phyloP scores from a whole-genome alignment of 2,797 vertebrate genomes.

The Lagodon rhomboides region DNA sequence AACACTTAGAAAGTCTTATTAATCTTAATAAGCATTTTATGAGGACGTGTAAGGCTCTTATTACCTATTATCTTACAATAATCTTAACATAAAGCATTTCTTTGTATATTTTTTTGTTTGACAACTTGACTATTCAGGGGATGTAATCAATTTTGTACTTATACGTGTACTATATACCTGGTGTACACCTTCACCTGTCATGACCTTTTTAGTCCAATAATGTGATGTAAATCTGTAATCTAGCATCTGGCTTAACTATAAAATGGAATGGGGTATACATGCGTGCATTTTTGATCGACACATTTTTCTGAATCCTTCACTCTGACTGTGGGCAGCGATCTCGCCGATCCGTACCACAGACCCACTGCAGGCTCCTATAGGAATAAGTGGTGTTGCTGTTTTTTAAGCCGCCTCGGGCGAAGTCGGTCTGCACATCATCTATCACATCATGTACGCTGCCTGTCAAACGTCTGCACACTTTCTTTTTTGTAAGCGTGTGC shows the following conservation, averaged over 20 bases:
- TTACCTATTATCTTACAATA: too few relatives aligned
- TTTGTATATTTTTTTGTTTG: too few relatives aligned
- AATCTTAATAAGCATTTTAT: too few relatives aligned
- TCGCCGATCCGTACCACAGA: not conserved
- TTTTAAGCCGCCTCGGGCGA: conserved; percentile 16
- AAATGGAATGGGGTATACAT: not conserved
- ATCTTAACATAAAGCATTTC: too few relatives aligned
- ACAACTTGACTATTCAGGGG: too few relatives aligned
- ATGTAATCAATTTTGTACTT: too few relatives aligned
- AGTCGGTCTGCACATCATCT: conserved; percentile 23
- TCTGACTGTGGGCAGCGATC: not conserved
- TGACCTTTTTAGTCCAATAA: not conserved
- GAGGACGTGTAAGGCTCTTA: too few relatives aligned
- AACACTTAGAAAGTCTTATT: too few relatives aligned
- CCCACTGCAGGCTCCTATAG: not conserved
- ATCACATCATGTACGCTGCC: conserved; percentile 41
- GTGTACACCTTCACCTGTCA: not conserved
- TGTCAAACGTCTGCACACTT: conserved; percentile 32
- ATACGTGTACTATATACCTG: too few relatives aligned
- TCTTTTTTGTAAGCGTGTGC: conserved; percentile 11
- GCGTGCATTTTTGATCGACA: not conserved
- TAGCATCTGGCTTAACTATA: not conserved
- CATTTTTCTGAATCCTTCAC: not conserved
- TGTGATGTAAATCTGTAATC: not conserved
- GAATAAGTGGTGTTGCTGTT: conserved; percentile 1